Base-by-base conservation (phyloP, 2,888 invertebrate genomes). In the Athripsodes cinereus region DNA sequence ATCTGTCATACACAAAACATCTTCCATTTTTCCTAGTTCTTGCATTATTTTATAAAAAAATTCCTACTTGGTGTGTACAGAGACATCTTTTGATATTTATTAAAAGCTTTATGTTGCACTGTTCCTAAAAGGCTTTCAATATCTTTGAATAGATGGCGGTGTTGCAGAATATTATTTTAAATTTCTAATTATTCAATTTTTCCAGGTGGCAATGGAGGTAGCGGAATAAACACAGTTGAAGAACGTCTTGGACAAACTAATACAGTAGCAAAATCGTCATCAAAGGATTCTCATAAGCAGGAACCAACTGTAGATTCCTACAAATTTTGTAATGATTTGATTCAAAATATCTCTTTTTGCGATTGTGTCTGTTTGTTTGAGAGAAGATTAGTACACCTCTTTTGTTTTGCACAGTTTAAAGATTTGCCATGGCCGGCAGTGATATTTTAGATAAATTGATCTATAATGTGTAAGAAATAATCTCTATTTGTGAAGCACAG, bases 161-260 rank as follows among this genome's bases (percentile, higher is more conserved):
- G n/a, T n/a, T n/a, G n/a, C n/a, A n/a, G n/a, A n/a, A n/a, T n/a
- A n/a, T n/a, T n/a, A n/a, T n/a, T n/a, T n/a, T n/a, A n/a, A n/a
- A n/a, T n/a, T n/a, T n/a, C n/a, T n/a, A n/a, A n/a, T n/a, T n/a
- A n/a, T n/a, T n/a, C n/a, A n/a, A n/a, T 54, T 51, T 18, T 72
- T 74, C 1, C 70, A 79, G 78, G 74, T 76, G 65, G 76, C 78
- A 34, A 78, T 78, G 78, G 78, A 79, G 58, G 40, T 40, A 3
- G 78, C 78, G 58, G 78, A 79, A 68, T 79, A 76, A 70, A 50
- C 47, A 8, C 44, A 31, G 55, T 34, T 34, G 55, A 57, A 34
- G 53, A 59, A 19, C 51, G 59, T 52, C 55, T 59, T 21, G 48
- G 59, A 47, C 55, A 59, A n/a, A 22, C 49, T 20, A 31, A 55